These are phyloP conservation scores for Panulirus ornatus DNA, from an alignment of 1,140 invertebrate species.

Conservation along the genomic window DNA sequence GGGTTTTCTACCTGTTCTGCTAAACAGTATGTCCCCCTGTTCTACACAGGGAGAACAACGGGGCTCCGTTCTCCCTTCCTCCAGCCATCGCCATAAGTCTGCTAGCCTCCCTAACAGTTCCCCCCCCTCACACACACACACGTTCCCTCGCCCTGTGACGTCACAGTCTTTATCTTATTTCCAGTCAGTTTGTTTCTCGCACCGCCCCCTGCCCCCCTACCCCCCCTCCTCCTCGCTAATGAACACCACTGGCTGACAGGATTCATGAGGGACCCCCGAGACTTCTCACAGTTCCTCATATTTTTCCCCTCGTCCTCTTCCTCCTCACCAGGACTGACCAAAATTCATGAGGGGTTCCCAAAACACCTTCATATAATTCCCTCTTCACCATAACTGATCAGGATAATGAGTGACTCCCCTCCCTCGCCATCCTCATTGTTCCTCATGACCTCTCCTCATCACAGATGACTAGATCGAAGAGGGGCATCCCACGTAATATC, in stretches of 20 bases:
- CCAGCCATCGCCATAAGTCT: neutral
- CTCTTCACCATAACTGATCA: neutral
- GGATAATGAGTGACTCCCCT: neutral
- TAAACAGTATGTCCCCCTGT: no score
- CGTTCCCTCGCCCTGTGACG: neutral
- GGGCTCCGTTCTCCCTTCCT: no score
- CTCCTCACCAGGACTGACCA: neutral
- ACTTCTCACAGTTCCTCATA: neutral
- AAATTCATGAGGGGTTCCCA: no score
- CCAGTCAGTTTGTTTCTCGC: slow-evolving; percentile 37
- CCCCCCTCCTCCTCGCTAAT: neutral
- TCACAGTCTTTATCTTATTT: slow-evolving; percentile 42
- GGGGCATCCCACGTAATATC: no score
- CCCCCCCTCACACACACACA: no score
- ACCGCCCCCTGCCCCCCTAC: neutral
- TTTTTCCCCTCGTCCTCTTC: neutral
- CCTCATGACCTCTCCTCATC: neutral
- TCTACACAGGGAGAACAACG: no score
- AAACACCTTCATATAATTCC: no score
- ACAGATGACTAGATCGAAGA: no score
- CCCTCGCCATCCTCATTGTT: neutral
- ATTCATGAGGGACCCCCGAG: neutral
- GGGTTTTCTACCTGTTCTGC: no score
- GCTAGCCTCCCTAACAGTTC: neutral
- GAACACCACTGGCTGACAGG: neutral